Percentiles rank a stretch among this genome's conserved stretches.
phyloP scores from a whole-genome alignment of 2,797 vertebrate genomes.

The Vultur gryphus region DNA sequence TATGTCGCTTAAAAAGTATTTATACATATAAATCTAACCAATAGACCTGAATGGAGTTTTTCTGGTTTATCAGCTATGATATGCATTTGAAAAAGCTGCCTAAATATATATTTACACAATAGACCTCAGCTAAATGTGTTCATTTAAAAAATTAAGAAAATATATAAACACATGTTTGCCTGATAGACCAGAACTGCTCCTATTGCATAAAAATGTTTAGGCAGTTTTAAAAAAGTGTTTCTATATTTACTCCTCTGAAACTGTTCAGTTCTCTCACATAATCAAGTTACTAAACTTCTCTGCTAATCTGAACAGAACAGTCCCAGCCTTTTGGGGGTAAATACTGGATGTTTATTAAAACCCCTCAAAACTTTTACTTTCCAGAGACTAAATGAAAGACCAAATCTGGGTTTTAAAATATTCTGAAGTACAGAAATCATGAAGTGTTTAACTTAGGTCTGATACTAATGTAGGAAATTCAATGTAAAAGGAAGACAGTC shows the following conservation, averaged over 20 bases:
- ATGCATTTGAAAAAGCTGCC: constrained; percentile 70
- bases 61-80: constrained; percentile 71
- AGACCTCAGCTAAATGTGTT: constrained; percentile 71
- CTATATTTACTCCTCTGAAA: constrained; percentile 43
- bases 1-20: constrained; percentile 71
- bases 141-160: constrained; percentile 69
- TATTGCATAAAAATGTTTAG: constrained; percentile 68
- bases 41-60: constrained; percentile 67
- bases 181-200: constrained; percentile 60
- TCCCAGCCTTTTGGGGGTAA: neutral
- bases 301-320: constrained; percentile 20
- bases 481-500: constrained; percentile 39
- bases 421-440: constrained; percentile 44
- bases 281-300: constrained; percentile 1
- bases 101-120: constrained; percentile 75
- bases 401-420: neutral
- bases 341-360: constrained; percentile 16
- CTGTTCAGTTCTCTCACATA: constrained; percentile 22
- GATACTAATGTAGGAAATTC: constrained; percentile 9
- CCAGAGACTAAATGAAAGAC: constrained; percentile 45
- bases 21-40: constrained; percentile 72
- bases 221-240: constrained; percentile 55
- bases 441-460: constrained; percentile 21
- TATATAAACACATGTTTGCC: constrained; percentile 66
- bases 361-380: constrained; percentile 55